phyloP scores from a whole-genome alignment of 2,797 vertebrate species.

The Fundulus diaphanus region DNA sequence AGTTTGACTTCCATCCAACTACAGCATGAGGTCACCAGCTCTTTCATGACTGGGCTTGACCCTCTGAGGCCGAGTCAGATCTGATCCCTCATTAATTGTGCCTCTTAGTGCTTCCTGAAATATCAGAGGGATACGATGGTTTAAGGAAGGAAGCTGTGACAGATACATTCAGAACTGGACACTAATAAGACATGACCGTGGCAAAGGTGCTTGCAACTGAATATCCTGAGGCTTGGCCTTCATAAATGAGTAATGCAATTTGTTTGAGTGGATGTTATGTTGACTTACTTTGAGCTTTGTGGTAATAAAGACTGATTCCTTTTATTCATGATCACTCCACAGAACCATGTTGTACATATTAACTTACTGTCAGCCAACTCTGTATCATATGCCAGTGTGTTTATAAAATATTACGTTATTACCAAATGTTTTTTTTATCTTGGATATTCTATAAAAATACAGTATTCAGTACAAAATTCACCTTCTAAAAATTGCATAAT shows the following conservation, averaged over 20 bases:
- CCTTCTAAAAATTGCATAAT: no score
- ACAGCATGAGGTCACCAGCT: constrained; percentile 5
- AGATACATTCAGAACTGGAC: constrained; percentile 17
- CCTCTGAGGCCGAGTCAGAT: constrained; percentile 22
- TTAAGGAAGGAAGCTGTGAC: constrained; percentile 20
- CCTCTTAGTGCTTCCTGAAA: constrained; percentile 26
- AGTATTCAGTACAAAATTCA: no score
- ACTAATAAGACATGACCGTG: constrained; percentile 12
- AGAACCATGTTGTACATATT: neutral
- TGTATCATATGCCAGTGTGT: neutral
- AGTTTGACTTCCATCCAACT: neutral
- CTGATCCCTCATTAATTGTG: constrained; percentile 30
- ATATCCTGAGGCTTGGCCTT: constrained; percentile 7
- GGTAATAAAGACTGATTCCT: neutral
- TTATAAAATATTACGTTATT: neutral
- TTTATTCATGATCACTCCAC: neutral
- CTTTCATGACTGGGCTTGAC: neutral
- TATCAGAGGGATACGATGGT: constrained; percentile 21
- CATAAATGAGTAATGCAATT: neutral
- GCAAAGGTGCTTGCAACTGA: constrained; percentile 11
- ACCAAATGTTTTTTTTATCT: no score
- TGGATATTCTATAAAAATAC: no score
- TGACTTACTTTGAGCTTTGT: constrained; percentile 9
- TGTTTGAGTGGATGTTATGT: neutral
- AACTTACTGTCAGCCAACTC: neutral